Evolutionary conservation across 2,797 vertebrate genomes (phyloP), one percentile per base, ranked within the genome.

Genomic region (Onychomys torridus): DNA sequence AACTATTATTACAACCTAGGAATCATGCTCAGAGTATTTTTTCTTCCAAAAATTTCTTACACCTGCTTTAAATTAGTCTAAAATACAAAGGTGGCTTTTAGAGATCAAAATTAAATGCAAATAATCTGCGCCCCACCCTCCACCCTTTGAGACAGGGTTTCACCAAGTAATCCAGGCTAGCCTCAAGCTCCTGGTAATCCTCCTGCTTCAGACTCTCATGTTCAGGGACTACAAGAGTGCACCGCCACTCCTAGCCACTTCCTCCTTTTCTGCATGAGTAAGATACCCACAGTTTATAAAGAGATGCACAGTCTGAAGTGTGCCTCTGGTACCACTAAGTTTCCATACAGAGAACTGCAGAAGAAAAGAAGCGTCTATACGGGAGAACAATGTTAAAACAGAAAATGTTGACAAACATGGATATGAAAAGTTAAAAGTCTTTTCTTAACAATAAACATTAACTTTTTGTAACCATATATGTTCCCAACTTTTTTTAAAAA

Each of bases 381-480:
- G 46, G 23, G 2, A 71, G 14, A 63, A 17, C 11, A 12, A 32
- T 86, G 71, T 63, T 89, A 40, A 40, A 61, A 93, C 34, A 17
- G 2, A 75, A 76, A 61, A 61, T 32, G 17, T 10, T 46, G 55
- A 95, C 77, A 93, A 91, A 90, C 81, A 67, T 27, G 37, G 37
- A 95, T 89, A 17, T 90, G 37, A 89, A 82, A 91, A 95, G 59
- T 7, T 59, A n/a, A 84, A 97, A 92, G 25, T 76, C 65, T 69
- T 83, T 32, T 52, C 59, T 93, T 81, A 71, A 90, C 29, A 93
- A 93, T 9, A 83, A 82, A 84, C 55, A n/a, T 19, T 40, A 91
- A 55, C 73, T 86, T 87, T 96, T 76, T 91, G 57, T 67, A 94
- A 91, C 92, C 90, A 59, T 8, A 34, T 6, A 49, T 76, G 87